phyloP scores from a whole-genome alignment of 2,797 vertebrate species.

The Pseudochirops cupreus region DNA sequence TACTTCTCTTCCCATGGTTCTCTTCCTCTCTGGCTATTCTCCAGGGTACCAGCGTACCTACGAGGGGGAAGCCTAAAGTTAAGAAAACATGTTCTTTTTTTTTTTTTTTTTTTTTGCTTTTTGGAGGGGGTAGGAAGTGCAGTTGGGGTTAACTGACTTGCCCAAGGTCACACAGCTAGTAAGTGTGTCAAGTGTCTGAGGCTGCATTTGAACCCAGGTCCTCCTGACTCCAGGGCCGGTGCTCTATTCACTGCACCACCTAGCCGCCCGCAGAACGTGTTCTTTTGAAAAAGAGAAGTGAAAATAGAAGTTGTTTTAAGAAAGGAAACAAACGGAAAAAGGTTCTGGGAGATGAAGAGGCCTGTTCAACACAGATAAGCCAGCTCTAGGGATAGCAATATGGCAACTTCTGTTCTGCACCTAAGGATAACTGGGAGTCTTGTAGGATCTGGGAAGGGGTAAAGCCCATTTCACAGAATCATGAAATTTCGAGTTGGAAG shows the following conservation, averaged over 20 bases:
- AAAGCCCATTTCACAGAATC: background rate
- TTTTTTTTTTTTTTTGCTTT: no score
- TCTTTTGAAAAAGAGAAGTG: slow-evolving; percentile 25
- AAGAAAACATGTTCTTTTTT: background rate
- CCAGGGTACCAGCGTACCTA: background rate
- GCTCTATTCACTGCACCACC: no score
- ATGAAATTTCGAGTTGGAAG: background rate
- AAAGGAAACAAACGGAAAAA: slow-evolving; percentile 38
- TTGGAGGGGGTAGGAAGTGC: no score
- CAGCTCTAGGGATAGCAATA: background rate
- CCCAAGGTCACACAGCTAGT: no score
- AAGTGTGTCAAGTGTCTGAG: no score
- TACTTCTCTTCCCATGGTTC: background rate
- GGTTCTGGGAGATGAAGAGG: background rate
- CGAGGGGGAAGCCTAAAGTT: background rate
- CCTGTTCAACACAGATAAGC: background rate
- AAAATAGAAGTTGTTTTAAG: slow-evolving; percentile 52
- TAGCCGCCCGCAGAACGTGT: no score
- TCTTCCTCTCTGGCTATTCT: background rate
- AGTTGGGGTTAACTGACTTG: no score
- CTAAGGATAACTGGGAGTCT: background rate
- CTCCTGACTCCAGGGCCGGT: no score
- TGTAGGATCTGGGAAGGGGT: background rate
- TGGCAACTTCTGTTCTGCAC: background rate
- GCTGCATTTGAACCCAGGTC: no score